Percentiles rank a stretch among this genome's conserved stretches.
phyloP scores from a whole-genome alignment of 2,797 vertebrate genomes.

The Gambelia wislizenii region DNA sequence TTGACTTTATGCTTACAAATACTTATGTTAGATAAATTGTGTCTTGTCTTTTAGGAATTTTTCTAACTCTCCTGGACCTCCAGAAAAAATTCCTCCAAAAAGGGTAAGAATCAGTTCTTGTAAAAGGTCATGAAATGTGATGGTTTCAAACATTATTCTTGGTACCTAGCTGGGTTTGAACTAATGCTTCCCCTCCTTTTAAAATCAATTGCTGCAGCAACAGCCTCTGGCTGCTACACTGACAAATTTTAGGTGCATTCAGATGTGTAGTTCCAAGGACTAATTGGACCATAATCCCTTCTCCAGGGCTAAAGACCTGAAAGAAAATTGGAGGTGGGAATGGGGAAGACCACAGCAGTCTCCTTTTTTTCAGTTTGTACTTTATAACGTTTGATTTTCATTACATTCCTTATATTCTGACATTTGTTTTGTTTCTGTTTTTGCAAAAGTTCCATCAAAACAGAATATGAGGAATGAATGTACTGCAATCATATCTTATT shows the following conservation, averaged over 20 bases:
- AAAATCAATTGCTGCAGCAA: background rate
- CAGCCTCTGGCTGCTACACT: too few species aligned
- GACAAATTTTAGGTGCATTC: background rate
- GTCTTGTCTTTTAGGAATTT: conserved; percentile 22
- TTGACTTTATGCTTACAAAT: background rate
- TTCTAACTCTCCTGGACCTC: background rate
- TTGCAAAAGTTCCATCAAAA: background rate
- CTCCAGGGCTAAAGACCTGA: background rate
- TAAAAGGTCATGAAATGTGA: background rate
- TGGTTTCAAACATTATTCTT: background rate
- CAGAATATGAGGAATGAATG: background rate
- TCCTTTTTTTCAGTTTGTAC: background rate
- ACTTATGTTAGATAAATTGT: background rate
- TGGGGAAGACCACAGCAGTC: background rate
- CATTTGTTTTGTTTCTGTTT: background rate
- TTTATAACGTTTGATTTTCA: too few species aligned
- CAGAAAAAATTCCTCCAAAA: background rate
- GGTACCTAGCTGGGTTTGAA: background rate
- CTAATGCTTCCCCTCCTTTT: background rate
- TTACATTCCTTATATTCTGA: background rate
- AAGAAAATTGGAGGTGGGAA: too few species aligned
- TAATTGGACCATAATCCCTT: background rate
- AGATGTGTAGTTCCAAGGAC: background rate
- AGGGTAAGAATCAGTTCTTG: background rate
- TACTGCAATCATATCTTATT: background rate